Percentiles rank a stretch among this genome's conserved stretches.
Evolutionary conservation across 2,113 vertebrate genomes (phyloP).

Genomic region (Azemiops feae): DNA sequence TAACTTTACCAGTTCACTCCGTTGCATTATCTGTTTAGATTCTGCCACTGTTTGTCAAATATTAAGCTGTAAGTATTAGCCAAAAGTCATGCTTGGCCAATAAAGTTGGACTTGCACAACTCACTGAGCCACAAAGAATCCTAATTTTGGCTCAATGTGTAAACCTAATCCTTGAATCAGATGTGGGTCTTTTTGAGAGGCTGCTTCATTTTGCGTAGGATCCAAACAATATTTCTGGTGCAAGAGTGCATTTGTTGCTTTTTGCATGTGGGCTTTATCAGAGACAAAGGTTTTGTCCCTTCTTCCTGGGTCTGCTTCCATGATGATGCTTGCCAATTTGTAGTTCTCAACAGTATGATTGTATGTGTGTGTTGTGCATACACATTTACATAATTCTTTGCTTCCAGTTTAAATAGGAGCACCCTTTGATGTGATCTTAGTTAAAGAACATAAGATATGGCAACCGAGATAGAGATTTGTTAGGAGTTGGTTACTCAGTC

Average conservation of each 20-base stretch:
- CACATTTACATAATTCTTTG: neutral
- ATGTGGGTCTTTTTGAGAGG: too few relatives aligned
- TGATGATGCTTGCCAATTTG: neutral
- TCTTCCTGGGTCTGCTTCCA: neutral
- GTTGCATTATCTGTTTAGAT: neutral
- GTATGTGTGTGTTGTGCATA: neutral
- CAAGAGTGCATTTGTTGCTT: neutral
- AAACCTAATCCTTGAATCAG: neutral
- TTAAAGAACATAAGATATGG: neutral
- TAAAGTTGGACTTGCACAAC: neutral
- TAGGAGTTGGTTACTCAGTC: neutral
- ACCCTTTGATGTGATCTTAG: neutral
- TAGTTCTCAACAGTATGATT: neutral
- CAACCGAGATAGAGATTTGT: neutral
- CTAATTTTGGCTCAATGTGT: neutral
- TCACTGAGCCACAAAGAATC: neutral
- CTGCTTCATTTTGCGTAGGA: neutral
- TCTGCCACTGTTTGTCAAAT: neutral
- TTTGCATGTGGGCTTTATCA: neutral
- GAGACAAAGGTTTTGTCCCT: neutral
- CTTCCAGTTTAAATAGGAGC: neutral
- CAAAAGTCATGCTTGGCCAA: neutral
- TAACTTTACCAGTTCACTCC: neutral
- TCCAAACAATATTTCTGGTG: neutral
- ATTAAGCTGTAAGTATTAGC: neutral